Conservation (phyloP, 2,888 invertebrate genomes). For the Thysanoteuthis rhombus region DNA sequence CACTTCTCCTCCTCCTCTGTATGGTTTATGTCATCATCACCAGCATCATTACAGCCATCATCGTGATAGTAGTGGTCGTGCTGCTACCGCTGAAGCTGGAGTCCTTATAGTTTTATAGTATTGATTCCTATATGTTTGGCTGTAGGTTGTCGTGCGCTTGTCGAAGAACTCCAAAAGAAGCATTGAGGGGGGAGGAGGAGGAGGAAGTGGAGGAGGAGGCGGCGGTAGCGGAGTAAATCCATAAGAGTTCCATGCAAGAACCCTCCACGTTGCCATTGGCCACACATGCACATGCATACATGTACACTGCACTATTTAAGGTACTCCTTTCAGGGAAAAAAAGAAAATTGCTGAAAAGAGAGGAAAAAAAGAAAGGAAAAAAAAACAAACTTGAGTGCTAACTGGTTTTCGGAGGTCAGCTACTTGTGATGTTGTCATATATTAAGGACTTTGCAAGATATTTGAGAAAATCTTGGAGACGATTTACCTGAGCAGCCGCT, state of each 20-base stretch:
- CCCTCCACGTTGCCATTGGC: neutral
- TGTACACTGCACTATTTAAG: neutral
- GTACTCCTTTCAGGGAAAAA: neutral
- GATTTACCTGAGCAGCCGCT: neutral
- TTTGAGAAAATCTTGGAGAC: neutral
- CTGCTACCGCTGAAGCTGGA: neutral
- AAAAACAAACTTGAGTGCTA: neutral
- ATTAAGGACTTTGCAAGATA: neutral
- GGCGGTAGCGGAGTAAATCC: neutral
- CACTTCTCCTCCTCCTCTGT: neutral
- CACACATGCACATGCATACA: neutral
- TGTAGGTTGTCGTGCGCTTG: constrained; percentile 12
- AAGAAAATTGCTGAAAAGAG: neutral
- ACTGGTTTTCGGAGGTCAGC: neutral
- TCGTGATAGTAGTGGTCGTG: constrained; percentile 12
- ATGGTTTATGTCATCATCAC: neutral
- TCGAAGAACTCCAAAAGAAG: constrained; percentile 12
- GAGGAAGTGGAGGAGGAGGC: neutral
- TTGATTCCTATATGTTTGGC: neutral
- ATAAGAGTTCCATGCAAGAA: constrained; percentile 12
- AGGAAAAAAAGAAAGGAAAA: neutral
- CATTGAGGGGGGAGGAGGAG: neutral
- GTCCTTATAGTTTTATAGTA: constrained; percentile 12
- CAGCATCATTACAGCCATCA: neutral
- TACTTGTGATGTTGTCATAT: neutral